A percentile compares a stretch with the other conserved stretches of the same genome.
Conservation (phyloP, 2,888 invertebrate species). For the Candidula unifasciata region DNA sequence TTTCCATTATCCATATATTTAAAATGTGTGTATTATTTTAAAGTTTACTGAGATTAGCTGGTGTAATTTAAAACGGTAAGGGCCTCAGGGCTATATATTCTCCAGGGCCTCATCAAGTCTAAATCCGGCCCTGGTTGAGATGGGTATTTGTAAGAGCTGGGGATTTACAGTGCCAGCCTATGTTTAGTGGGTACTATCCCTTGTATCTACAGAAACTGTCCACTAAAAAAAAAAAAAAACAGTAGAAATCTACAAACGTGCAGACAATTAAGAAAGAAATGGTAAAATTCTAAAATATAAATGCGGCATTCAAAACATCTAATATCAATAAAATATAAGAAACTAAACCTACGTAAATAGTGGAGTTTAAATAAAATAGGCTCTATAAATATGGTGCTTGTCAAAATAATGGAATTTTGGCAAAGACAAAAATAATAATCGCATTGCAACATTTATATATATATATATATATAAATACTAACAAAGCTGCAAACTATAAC, state of each 20-base stretch:
- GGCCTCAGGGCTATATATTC: no score
- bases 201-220: no score
- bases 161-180: no score
- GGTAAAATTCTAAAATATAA: neutral
- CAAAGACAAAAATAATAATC: conserved; percentile 1
- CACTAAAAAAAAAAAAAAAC: no score
- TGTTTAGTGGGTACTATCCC: no score
- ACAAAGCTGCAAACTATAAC: neutral
- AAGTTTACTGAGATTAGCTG: no score
- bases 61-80: no score
- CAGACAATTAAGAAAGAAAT: neutral
- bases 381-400: neutral
- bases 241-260: conserved; percentile 12
- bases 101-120: no score
- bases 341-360: neutral
- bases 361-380: neutral
- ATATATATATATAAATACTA: conserved; percentile 23
- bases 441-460: neutral
- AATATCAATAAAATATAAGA: neutral
- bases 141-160: no score
- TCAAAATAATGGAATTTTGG: conserved; percentile 1
- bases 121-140: no score
- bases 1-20: no score
- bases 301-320: neutral
- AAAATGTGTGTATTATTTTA: no score